phyloP scores from a whole-genome alignment of 1,140 invertebrate species.

The Manduca sexta region DNA sequence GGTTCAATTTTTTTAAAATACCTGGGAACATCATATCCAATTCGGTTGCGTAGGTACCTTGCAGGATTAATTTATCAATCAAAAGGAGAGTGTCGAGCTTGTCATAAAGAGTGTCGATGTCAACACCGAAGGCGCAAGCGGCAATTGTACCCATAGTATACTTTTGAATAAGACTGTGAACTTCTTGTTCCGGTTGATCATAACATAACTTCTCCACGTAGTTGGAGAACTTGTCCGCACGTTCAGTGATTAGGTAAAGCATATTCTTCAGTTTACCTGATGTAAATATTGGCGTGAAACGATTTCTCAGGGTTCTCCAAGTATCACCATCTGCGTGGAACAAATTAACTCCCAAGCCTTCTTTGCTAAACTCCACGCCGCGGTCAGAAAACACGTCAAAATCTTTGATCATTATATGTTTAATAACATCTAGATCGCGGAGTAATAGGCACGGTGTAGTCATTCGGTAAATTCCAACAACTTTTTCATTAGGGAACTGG shows the following conservation, averaged over 20 bases:
- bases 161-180: conserved; percentile 53
- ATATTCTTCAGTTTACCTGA: conserved; percentile 76
- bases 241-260: conserved; percentile 48
- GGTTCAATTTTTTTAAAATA: conserved; percentile 26
- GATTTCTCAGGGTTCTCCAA: conserved; percentile 74
- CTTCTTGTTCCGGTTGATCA: conserved; percentile 37
- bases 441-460: conserved; percentile 67
- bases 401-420: conserved; percentile 75
- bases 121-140: conserved; percentile 74
- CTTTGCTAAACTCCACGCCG: conserved; percentile 58
- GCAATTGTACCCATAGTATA: conserved; percentile 69
- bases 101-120: conserved; percentile 50
- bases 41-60: conserved; percentile 16
- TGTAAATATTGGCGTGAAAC: conserved; percentile 74
- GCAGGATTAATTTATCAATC: conserved; percentile 25
- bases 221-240: conserved; percentile 42
- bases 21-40: conserved; percentile 38
- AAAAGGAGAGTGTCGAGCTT: conserved; percentile 15
- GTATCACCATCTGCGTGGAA: conserved; percentile 63
- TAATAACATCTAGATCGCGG: conserved; percentile 75
- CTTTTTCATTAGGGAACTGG: conserved; percentile 33
- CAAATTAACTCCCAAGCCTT: conserved; percentile 65
- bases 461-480: conserved; percentile 44
- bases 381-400: conserved; percentile 73
- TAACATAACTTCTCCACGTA: conserved; percentile 22